Base-by-base conservation (phyloP, 1,140 invertebrate species). In the Achatina immaculata region DNA sequence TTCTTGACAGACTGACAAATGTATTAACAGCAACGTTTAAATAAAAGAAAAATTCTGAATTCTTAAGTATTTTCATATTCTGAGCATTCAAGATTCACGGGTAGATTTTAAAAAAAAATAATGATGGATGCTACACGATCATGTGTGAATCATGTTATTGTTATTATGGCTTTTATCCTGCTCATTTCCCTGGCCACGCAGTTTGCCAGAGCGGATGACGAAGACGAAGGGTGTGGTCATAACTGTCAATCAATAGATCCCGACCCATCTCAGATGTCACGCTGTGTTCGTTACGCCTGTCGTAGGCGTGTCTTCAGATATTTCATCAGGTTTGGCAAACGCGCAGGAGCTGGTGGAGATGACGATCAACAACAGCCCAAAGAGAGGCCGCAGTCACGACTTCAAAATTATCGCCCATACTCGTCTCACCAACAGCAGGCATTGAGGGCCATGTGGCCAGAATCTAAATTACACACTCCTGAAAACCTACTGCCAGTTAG, bases 211-310 rank as follows among this genome's bases (percentile, higher is more conserved):
- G 68, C 36, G 21, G 68, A 69, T n/a, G 68, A 69, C 42, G 71
- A 73, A 9, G 74, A 76, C n/a, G 55, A 76, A 40, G 74, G 43
- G 3, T 76, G 74, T 62, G 74, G 74, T 28, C 31, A 76, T 2
- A 55, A 55, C 4, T 76, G 74, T 62, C 74, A 76, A 31, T 76
- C 55, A 36, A 34, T 58, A 2, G 48, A 65, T 21, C 45, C n/a
- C 3, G 73, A 75, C 48, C 45, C 36, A 1, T 43, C 48, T 21
- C 51, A 58, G 24, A 38, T 76, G 48, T 45, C 48, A 2, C 6
- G 51, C 1, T 76, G 74, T 76, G 74, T 76, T 21, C 9, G 55
- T 28, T 76, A 76, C 51, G 48, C 74, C 28, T 76, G 74, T 43
- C 31, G 74, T 1, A 42, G 74, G 48, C 74, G 74, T 40, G 74